These are phyloP conservation scores for Acanthaster planci DNA, from an alignment of 35 echinoderm and acorn worm species.

Conservation along the genomic window DNA sequence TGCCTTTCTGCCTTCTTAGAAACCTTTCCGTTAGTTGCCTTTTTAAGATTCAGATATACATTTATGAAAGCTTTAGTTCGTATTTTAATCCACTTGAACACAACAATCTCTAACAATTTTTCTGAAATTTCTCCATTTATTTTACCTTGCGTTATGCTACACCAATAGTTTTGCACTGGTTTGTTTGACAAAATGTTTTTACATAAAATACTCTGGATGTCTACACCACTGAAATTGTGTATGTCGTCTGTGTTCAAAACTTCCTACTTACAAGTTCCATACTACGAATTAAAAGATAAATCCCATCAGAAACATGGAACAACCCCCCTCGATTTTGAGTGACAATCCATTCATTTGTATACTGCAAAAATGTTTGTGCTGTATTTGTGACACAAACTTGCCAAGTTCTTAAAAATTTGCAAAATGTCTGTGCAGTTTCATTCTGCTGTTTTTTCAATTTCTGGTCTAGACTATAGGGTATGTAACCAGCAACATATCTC, in stretches of 20 bases:
- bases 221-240: background rate
- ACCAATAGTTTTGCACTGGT: background rate
- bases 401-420: background rate
- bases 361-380: background rate
- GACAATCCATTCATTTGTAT: slow-evolving; percentile 1
- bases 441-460: background rate
- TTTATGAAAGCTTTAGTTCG: background rate
- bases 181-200: background rate
- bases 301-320: background rate
- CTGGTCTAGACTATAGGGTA: background rate
- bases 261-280: background rate
- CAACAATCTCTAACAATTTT: background rate
- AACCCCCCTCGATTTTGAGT: background rate
- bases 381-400: background rate
- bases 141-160: background rate
- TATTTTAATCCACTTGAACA: background rate
- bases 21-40: background rate
- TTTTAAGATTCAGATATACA: background rate
- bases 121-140: background rate
- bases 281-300: background rate
- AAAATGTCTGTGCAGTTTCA: background rate
- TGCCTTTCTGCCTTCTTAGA: background rate
- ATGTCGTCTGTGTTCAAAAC: background rate
- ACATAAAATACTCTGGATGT: background rate
- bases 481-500: background rate